Percentiles rank a stretch among this genome's conserved stretches.
Conservation (phyloP, 2,113 vertebrate species). For the Orientallactaga bullata region DNA sequence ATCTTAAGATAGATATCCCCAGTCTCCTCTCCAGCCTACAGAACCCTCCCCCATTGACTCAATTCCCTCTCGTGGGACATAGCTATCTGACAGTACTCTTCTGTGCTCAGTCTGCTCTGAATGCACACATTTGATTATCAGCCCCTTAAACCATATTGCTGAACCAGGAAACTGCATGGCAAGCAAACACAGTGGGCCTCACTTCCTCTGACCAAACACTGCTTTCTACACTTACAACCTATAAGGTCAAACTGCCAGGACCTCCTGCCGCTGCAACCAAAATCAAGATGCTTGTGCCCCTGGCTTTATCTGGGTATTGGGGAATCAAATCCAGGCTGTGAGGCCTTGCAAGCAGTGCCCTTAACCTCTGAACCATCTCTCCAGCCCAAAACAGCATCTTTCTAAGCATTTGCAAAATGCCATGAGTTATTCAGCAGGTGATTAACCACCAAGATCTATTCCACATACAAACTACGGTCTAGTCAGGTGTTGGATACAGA, state of each 20-base stretch:
- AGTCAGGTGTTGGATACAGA: too few species aligned
- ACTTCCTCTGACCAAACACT: neutral
- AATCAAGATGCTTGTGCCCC: too few species aligned
- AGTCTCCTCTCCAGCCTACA: slow-evolving; percentile 20
- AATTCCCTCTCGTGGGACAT: neutral
- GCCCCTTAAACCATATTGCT: neutral
- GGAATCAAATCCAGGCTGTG: too few species aligned
- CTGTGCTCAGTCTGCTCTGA: neutral
- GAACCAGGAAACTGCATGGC: neutral
- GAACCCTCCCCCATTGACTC: neutral
- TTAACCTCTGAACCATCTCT: too few species aligned
- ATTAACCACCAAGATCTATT: neutral
- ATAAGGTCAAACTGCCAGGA: neutral
- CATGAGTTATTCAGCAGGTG: neutral
- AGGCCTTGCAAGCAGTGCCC: too few species aligned
- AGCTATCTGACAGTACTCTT: neutral
- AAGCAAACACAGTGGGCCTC: neutral
- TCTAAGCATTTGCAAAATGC: neutral
- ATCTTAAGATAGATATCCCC: slow-evolving; percentile 24
- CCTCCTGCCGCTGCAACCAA: too few species aligned
- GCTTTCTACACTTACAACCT: neutral
- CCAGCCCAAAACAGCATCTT: neutral
- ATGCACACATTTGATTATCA: neutral
- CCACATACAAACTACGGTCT: neutral
- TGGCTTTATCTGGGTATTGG: too few species aligned